A percentile compares a stretch with the other conserved stretches of the same genome.
phyloP scores from a whole-genome alignment of 2,113 vertebrate species.

The Cynoglossus semilaevis region DNA sequence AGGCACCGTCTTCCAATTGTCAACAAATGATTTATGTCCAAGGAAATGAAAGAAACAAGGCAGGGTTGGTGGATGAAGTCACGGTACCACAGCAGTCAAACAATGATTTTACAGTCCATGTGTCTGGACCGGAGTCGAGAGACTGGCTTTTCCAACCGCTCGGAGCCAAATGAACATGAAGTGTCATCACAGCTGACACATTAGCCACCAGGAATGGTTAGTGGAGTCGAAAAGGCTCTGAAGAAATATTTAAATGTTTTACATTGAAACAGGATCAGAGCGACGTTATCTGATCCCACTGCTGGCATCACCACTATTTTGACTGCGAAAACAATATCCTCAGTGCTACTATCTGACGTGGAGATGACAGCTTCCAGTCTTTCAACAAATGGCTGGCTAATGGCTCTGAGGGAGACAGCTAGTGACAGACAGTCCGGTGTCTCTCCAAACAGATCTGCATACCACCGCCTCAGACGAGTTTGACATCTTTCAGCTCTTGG shows the following conservation, averaged over 20 bases:
- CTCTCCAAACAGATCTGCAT: conserved; percentile 62
- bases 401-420: conserved; percentile 56
- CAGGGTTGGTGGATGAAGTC: conserved; percentile 49
- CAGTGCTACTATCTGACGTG: conserved; percentile 55
- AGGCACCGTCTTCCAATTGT: conserved; percentile 37
- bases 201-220: conserved; percentile 8
- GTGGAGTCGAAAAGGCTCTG: conserved; percentile 6
- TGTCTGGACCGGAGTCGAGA: conserved; percentile 25
- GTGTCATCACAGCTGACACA: conserved; percentile 4
- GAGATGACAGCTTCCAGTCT: conserved; percentile 66
- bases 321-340: conserved; percentile 59
- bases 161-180: conserved; percentile 11
- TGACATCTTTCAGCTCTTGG: conserved; percentile 64
- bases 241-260: conserved; percentile 9
- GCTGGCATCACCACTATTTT: conserved; percentile 51
- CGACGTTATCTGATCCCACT: conserved; percentile 48
- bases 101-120: conserved; percentile 30
- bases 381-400: conserved; percentile 64
- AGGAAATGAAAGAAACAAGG: conserved; percentile 35
- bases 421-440: conserved; percentile 59
- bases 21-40: conserved; percentile 43
- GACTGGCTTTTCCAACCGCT: conserved; percentile 21
- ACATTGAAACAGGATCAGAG: conserved; percentile 26
- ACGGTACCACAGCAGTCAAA: conserved; percentile 35
- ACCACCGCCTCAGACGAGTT: conserved; percentile 66